Evolutionary conservation across 2,797 vertebrate genomes (phyloP).

Genomic region (Molossus molossus): DNA sequence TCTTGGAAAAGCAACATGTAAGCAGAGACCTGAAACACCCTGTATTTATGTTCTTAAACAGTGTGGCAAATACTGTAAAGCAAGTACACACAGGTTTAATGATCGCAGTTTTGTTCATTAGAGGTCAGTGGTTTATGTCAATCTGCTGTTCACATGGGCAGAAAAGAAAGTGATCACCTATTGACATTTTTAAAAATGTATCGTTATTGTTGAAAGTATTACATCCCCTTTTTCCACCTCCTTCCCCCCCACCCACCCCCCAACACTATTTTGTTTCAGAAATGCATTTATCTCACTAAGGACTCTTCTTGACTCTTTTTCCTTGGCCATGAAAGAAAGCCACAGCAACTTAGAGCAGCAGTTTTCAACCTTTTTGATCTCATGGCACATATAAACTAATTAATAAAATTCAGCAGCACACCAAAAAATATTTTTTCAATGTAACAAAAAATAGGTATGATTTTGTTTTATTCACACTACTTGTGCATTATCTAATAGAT

Average conservation of each 20-base stretch:
- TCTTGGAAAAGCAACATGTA: constrained; percentile 46
- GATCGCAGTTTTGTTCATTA: neutral
- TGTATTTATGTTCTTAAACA: constrained; percentile 58
- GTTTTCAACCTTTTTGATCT: neutral
- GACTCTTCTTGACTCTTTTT: constrained; percentile 35
- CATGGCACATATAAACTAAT: neutral
- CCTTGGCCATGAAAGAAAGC: neutral
- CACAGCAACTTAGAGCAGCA: neutral
- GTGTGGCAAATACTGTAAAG: neutral
- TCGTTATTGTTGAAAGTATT: too few relatives aligned
- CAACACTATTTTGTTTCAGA: neutral
- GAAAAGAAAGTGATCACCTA: neutral
- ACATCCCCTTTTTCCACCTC: too few relatives aligned
- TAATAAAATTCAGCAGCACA: neutral
- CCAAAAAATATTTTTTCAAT: neutral
- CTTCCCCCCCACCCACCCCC: too few relatives aligned
- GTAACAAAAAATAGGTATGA: neutral
- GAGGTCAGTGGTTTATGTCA: neutral
- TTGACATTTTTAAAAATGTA: neutral
- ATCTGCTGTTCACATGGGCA: neutral
- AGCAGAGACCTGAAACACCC: constrained; percentile 33
- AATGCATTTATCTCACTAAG: neutral
- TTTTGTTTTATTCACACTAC: neutral
- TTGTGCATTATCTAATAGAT: neutral
- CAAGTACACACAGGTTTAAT: neutral